Evolutionary conservation across 2,113 vertebrate species (phyloP), one percentile per base, ranked within the genome.

Genomic region (Xenotilapia caudafasciata): DNA sequence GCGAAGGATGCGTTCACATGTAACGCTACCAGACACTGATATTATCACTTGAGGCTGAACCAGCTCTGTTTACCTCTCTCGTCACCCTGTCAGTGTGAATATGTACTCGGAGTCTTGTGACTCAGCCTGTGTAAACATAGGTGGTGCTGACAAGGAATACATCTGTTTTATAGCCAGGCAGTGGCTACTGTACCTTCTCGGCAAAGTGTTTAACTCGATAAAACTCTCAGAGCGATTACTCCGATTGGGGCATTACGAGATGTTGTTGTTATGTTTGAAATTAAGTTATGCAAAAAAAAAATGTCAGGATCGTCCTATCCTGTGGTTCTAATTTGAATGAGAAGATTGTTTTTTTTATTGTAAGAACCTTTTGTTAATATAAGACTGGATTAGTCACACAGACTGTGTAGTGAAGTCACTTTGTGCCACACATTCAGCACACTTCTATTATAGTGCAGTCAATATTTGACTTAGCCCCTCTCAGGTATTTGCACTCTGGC

Each of bases 51-150:
- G 19, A 80, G 62, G 58, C 54, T 47, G 73, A 49, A 77, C 6
- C n/a, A 86, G 82, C 85, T 80, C 14, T 51, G 5, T 77, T 51
- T 49, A 0, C 49, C 70, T 31, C 13, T 53, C 47, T 19, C 49
- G 10, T 38, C 45, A 6, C 4, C 38, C 6, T 33, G 2, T 28
- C 31, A 31, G 28, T 4, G n/a, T 89, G 14, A 47, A 11, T 82
- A 55, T 80, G 70, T 83, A 28, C 80, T 33, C 53, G 19, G 45
- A 87, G 86, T 92, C 94, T 93, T 87, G 90, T 96, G 95, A 96
- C 93, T 96, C 92, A 92, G 21, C 35, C 68, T 95, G 87, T 93
- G 92, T 89, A 94, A 96, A 96, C 93, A 96, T 85, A 96, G 95
- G 94, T 80, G 94, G 91, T 91, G 82, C 94, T 89, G 19, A 47